Conservation (phyloP, 2,113 vertebrate species). For the Aphyosemion australe region DNA sequence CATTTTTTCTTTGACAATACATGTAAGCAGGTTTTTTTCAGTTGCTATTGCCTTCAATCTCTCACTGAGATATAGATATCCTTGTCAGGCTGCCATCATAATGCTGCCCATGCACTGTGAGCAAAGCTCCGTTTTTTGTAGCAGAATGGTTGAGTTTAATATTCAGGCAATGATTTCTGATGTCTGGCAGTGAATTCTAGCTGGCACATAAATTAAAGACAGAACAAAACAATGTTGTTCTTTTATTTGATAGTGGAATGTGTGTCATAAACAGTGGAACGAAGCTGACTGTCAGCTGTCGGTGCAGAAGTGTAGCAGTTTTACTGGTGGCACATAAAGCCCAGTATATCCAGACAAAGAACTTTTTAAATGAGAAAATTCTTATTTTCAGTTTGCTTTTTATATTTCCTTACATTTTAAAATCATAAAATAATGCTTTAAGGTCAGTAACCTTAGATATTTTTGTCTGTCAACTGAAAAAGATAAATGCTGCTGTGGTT, state of each 20-base stretch:
- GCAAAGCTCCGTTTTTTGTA: slow-evolving; percentile 26
- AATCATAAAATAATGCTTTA: background rate
- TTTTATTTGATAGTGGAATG: slow-evolving; percentile 39
- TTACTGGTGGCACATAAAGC: slow-evolving; percentile 12
- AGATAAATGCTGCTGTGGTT: slow-evolving; percentile 13
- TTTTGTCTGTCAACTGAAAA: slow-evolving; percentile 6
- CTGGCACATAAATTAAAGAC: slow-evolving; percentile 49
- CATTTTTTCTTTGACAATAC: slow-evolving; percentile 7
- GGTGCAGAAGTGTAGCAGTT: slow-evolving; percentile 2
- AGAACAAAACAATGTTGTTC: slow-evolving; percentile 24
- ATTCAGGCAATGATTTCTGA: slow-evolving; percentile 48
- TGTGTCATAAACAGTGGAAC: slow-evolving; percentile 35
- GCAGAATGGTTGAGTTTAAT: slow-evolving; percentile 23
- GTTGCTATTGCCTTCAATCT: slow-evolving; percentile 12
- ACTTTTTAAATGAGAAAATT: background rate
- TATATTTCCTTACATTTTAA: background rate
- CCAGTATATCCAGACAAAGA: background rate
- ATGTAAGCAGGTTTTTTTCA: slow-evolving; percentile 19
- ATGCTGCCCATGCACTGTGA: slow-evolving; percentile 38
- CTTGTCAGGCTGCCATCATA: slow-evolving; percentile 43
- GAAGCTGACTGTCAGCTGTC: slow-evolving; percentile 24
- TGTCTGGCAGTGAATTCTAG: slow-evolving; percentile 44
- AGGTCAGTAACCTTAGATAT: background rate
- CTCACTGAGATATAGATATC: slow-evolving; percentile 32
- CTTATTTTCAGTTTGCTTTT: background rate